phyloP scores from a whole-genome alignment of 1,140 invertebrate genomes.

The Sweltsa coloradensis region DNA sequence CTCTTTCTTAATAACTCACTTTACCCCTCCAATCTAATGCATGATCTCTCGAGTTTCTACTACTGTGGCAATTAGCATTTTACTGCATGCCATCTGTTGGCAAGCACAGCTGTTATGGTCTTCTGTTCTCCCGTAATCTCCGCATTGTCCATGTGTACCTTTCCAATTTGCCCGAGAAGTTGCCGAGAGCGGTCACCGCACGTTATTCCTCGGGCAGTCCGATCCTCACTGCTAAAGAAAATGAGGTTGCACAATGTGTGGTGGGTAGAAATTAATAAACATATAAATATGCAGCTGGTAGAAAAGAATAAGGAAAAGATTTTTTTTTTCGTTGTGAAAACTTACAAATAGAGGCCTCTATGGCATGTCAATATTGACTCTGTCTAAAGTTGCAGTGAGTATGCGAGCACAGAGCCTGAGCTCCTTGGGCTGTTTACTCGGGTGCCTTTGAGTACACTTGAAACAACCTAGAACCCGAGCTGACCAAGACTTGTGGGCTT shows the following conservation, averaged over 20 bases:
- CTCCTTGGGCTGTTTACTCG: not conserved
- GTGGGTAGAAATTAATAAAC: not conserved
- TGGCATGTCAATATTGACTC: slow-evolving; percentile 6
- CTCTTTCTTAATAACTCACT: too few relatives aligned
- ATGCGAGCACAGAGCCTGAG: not conserved
- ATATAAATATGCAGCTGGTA: not conserved
- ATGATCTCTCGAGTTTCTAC: too few relatives aligned
- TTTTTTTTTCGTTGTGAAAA: not conserved
- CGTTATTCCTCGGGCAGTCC: not conserved
- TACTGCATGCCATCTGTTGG: slow-evolving; percentile 6
- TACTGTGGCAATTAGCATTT: slow-evolving; percentile 1
- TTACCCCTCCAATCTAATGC: too few relatives aligned
- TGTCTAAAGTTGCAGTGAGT: not conserved
- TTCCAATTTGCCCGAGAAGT: slow-evolving; percentile 4
- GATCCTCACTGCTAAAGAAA: not conserved
- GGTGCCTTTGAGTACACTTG: not conserved
- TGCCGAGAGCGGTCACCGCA: not conserved
- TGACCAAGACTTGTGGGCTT: too few relatives aligned
- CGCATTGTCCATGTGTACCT: not conserved
- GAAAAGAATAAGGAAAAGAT: not conserved
- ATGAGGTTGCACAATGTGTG: slow-evolving; percentile 1
- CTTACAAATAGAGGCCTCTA: not conserved
- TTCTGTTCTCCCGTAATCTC: not conserved
- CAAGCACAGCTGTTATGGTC: slow-evolving; percentile 1
- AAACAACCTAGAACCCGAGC: too few relatives aligned